Percentiles rank a stretch among this genome's conserved stretches.
These are phyloP conservation scores for Tethea ocularis DNA, from an alignment of 2,888 invertebrate species.

Conservation along the genomic window DNA sequence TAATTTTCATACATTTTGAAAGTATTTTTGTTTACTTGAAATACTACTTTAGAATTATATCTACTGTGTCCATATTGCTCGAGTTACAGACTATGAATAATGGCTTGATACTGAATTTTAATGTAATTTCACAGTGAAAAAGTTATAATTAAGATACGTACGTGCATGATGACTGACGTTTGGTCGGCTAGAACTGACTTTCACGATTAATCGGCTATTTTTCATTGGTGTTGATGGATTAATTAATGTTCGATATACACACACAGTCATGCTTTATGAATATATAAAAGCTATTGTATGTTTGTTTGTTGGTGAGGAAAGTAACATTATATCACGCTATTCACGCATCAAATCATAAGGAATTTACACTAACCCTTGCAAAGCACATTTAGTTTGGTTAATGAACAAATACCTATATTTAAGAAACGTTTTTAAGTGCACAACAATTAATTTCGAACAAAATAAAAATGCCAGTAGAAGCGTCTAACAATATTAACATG, in stretches of 20 bases:
- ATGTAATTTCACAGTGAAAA: not conserved
- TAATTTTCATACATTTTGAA: too few relatives aligned
- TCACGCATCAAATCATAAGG: too few relatives aligned
- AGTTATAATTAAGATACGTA: conserved; percentile 1
- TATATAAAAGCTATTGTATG: too few relatives aligned
- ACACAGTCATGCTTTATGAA: not conserved
- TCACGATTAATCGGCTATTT: conserved; percentile 1
- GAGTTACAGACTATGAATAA: conserved; percentile 3
- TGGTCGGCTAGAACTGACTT: not conserved
- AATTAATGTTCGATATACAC: not conserved
- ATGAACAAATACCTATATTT: too few relatives aligned
- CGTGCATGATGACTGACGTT: not conserved
- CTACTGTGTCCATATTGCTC: not conserved
- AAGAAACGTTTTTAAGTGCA: too few relatives aligned
- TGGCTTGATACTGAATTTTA: conserved; percentile 2
- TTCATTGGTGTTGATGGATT: not conserved
- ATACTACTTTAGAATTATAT: not conserved
- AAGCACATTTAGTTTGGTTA: too few relatives aligned
- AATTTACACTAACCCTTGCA: too few relatives aligned
- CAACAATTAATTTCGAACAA: too few relatives aligned
- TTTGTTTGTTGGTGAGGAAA: too few relatives aligned
- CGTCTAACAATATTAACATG: not conserved
- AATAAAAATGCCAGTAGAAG: not conserved
- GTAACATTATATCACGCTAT: too few relatives aligned
- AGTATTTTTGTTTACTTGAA: not conserved